Base-by-base conservation (phyloP, 2,113 vertebrate genomes). In the Lepidothrix coronata region DNA sequence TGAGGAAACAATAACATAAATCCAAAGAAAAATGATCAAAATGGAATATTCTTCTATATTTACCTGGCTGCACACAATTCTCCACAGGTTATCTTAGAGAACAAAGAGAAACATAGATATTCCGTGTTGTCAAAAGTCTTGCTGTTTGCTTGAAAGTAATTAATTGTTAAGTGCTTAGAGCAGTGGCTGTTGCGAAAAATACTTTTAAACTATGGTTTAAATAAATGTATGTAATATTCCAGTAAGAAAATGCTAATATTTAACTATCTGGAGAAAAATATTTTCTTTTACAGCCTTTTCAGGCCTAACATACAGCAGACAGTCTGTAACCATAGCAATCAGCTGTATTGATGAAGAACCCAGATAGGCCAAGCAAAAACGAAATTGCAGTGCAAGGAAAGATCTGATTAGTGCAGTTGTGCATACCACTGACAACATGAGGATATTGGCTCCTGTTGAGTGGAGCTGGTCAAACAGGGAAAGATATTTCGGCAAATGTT, bases 321-420 rank as follows among this genome's bases (percentile, higher is more conserved):
- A 68, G 63, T 55, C 88, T 43, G 92, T 96, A 95, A 85, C 74
- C 73, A 28, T 44, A 85, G 95, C 88, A 95, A 96, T 95, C 88
- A 90, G 46, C 62, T 74, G 21, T 61, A 54, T 35, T 82, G 82
- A 93, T 4, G 46, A 51, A 93, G 77, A 91, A 49, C 25, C 16
- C 58, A 75, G 16, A 30, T 46, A 92, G 35, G 48, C 20, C 70
- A 92, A 97, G 91, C 31, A 93, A 91, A 93, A 85, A 86, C 70
- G 20, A 61, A 41, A 85, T 48, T 77, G 31, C 49, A 93, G 51
- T 58, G 35, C 63, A 66, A 91, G n/a, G 63, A 43, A 77, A 77
- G 63, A 91, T 89, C 72, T 77, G 86, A 71, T 93, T 82, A 88
- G 59, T 76, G 73, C 33, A 86, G 35, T 31, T 91, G 51, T 66